Conservation (phyloP, 2,888 invertebrate species). For the Galeopsomyia nigrocyanea region DNA sequence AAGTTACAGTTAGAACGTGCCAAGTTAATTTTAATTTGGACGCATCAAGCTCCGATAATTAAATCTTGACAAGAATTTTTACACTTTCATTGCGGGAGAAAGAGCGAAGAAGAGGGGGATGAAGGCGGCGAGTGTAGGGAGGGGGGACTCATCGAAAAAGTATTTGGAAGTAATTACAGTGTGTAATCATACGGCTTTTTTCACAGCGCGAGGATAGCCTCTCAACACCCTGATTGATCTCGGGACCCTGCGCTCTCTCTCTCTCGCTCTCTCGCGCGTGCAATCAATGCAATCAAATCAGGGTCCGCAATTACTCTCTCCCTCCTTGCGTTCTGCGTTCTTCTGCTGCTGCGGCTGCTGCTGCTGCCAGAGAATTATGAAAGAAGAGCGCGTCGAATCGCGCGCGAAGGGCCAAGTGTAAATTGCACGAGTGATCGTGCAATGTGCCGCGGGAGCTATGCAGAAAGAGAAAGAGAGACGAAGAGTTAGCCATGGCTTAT, state of each 20-base stretch:
- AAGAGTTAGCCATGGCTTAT: conserved; percentile 48
- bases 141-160: too few species aligned
- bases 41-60: too few species aligned
- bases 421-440: conserved; percentile 24
- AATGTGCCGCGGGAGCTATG: conserved; percentile 10
- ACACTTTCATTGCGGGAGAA: too few species aligned
- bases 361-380: neutral
- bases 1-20: too few species aligned
- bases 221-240: too few species aligned
- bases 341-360: neutral
- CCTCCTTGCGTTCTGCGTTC: neutral
- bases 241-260: neutral
- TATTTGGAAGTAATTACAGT: too few species aligned
- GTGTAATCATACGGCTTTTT: too few species aligned
- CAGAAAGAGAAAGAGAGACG: conserved; percentile 20
- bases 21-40: too few species aligned
- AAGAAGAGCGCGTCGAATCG: neutral
- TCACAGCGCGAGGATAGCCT: too few species aligned
- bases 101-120: too few species aligned
- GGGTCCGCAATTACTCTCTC: conserved; percentile 30
- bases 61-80: too few species aligned
- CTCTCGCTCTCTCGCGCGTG: neutral
- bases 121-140: too few species aligned
- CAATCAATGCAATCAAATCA: conserved; percentile 37
- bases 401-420: conserved; percentile 22